Evolutionary conservation across 2,888 invertebrate species (phyloP), one percentile per base, ranked within the genome.

Genomic region (Spilosoma lubricipeda): DNA sequence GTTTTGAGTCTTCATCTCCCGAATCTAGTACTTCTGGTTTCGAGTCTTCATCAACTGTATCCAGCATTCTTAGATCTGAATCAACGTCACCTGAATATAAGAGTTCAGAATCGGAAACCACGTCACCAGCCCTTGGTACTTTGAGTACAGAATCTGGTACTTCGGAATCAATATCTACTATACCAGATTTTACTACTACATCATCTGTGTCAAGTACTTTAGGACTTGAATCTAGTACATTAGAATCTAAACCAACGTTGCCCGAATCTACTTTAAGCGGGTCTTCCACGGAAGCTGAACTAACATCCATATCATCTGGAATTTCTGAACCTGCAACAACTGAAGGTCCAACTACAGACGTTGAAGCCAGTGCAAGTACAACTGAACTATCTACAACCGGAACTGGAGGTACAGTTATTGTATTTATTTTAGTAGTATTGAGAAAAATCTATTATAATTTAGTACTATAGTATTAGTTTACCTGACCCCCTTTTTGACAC

Each of bases 101-200:
- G 13, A 72, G 67, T 45, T 33, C 67, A 23, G 72, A 59, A 63
- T 67, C 59, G 11, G 52, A 36, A 52, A 73, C 70, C 5, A 52
- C 45, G 30, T 70, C 79, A 11, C 52, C 68, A 36, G 71, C 71
- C 13, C 66, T 39, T 3, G 52, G 39, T 20, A 70, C 36, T 59
- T 27, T 13, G 59, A 27, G 59, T 27, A 27, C 67, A n/a, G 45
- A 39, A 20, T 67, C 56, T 15, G 30, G 56, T 27, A 70, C 36
- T 63, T 30, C 63, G 30, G 30, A 18, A 27, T 67, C 27, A 27
- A 45, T 15, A 67, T 45, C 67, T 18, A 42, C 45, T 11, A 23
- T 45, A 15, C 39, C 42, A 3, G 67, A 42, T 27, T 11, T 8
- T 42, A 67, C 48, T 48, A 48, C 48, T 18, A 20, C 18, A 4